Base-by-base conservation (phyloP, 2,888 invertebrate genomes). In the Polymixis flavicincta region DNA sequence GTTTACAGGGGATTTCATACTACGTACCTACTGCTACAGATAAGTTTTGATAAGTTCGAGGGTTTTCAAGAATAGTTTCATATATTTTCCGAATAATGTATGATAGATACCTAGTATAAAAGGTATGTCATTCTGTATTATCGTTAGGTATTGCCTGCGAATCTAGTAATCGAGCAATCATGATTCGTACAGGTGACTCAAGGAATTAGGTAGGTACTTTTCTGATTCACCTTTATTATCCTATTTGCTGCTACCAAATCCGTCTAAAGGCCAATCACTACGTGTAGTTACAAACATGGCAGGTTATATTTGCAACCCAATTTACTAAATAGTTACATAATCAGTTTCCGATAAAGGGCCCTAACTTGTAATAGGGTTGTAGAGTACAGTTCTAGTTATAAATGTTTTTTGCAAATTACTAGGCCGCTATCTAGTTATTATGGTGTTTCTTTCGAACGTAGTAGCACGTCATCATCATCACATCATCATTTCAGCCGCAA, bases 151-250 rank as follows among this genome's bases (percentile, higher is more conserved):
- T 69, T 65, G 74, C 59, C 5, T 64, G 55, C 48, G 37, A 55
- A 65, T 68, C 54, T 60, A 66, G 11, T 45, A 66, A 66, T 54
- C 65, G 17, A 22, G 42, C 42, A 70, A 66, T 66, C 14, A 59
- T 63, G 80, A 57, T 52, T 70, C n/a, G 65, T n/a, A 55, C 14
- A 66, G 17, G 50, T 75, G 70, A 70, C 61, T 66, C 65, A 70
- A 76, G 45, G 37, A 32, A 60, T 68, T 42, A 25, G 1, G 42
- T 79, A 78, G 45, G 25, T 74, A 57, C 48, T 19, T 57, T 61
- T 52, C 55, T 67, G 80, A 76, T 52, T 80, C 70, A 75, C 17
- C 13, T 78, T 67, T 61, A 52, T 55, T 42, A 70, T n/a, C 66
- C 66, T 52, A 57, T 69, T 75, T 60, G 25, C 55, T 60, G 25